Percentiles rank a stretch among this genome's conserved stretches.
phyloP scores from a whole-genome alignment of 1,140 invertebrate species.

The Cecropterus lyciades region DNA sequence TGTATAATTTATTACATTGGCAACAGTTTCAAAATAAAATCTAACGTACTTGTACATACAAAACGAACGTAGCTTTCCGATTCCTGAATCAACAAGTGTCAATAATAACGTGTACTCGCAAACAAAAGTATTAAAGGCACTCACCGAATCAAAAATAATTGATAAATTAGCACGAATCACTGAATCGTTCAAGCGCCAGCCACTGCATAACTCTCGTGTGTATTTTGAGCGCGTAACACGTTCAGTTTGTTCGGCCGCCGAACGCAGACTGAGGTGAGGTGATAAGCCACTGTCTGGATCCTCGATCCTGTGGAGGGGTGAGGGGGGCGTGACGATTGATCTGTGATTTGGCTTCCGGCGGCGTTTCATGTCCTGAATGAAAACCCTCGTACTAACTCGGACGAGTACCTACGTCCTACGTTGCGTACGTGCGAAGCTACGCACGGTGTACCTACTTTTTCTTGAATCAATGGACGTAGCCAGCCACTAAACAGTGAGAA shows the following conservation, averaged over 20 bases:
- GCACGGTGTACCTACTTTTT: not conserved
- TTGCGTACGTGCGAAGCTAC: conserved; percentile 16
- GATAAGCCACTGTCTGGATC: conserved; percentile 55
- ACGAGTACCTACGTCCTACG: conserved; percentile 42
- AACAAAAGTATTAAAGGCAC: conserved; percentile 18
- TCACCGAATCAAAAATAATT: conserved; percentile 33
- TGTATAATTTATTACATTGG: too few species aligned
- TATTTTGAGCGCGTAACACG: conserved; percentile 41
- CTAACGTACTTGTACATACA: too few species aligned
- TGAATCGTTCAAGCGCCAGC: conserved; percentile 40
- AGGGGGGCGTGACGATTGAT: conserved; percentile 65
- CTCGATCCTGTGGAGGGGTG: conserved; percentile 52
- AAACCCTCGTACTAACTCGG: conserved; percentile 44
- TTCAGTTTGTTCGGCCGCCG: conserved; percentile 45
- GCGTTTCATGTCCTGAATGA: conserved; percentile 68
- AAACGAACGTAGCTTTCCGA: not conserved
- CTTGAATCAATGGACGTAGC: not conserved
- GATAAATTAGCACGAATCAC: conserved; percentile 38
- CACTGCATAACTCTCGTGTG: conserved; percentile 64
- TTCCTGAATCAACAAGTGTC: conserved; percentile 23
- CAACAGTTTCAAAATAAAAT: too few species aligned
- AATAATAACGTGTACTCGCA: not conserved
- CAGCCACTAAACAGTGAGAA: too few species aligned
- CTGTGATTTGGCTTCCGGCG: conserved; percentile 63
- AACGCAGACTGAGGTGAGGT: conserved; percentile 55